Percentiles rank a stretch among this genome's conserved stretches.
Evolutionary conservation across 2,113 vertebrate species (phyloP).

Genomic region (Vulpes vulpes): DNA sequence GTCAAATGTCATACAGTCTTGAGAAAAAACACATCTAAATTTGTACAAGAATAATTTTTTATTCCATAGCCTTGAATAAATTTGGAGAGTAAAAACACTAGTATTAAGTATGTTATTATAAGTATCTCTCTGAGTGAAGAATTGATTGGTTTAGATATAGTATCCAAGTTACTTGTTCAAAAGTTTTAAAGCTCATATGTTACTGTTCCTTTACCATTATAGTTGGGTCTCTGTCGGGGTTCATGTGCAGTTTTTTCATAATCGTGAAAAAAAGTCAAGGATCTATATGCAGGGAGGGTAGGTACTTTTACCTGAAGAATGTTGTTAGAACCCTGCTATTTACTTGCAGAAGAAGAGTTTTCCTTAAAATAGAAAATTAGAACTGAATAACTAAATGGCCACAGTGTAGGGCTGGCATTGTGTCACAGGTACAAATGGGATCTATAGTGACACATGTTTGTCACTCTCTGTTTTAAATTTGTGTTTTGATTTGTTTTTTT

Average conservation of each 20-base stretch:
- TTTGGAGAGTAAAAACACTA: neutral
- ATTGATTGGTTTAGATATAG: neutral
- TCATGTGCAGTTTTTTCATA: neutral
- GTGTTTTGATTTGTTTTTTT: neutral
- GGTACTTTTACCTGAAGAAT: neutral
- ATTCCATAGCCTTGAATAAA: neutral
- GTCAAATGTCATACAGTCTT: neutral
- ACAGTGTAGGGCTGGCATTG: neutral
- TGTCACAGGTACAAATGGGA: neutral
- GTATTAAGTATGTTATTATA: neutral
- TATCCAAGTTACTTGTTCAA: neutral
- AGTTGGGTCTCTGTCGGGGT: neutral
- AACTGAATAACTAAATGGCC: neutral
- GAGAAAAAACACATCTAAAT: neutral
- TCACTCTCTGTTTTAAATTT: neutral
- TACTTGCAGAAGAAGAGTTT: neutral
- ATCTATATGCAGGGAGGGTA: neutral
- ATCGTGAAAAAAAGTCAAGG: neutral
- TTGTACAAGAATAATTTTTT: slow-evolving; percentile 9
- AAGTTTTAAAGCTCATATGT: neutral
- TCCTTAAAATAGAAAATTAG: neutral
- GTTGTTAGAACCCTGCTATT: neutral
- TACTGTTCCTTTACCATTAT: neutral
- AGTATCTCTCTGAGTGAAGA: neutral
- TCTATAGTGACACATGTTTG: neutral